These are phyloP conservation scores for Takifugu rubripes DNA, from an alignment of 2,797 vertebrate species.

Conservation along the genomic window DNA sequence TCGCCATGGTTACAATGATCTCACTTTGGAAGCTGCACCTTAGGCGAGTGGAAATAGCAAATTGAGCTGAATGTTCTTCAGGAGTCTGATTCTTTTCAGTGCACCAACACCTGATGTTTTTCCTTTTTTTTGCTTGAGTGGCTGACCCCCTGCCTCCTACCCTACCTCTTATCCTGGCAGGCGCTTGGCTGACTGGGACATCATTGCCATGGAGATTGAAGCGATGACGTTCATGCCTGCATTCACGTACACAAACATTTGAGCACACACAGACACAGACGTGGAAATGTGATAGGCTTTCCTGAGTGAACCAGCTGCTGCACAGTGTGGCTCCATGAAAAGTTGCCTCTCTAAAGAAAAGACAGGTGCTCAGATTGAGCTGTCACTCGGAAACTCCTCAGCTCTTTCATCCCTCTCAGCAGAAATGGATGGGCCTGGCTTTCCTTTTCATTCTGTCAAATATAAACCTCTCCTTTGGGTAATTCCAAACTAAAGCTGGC, in stretches of 20 bases:
- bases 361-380: constrained; percentile 39
- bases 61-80: constrained; percentile 66
- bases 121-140: constrained; percentile 30
- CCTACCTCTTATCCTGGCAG: constrained; percentile 55
- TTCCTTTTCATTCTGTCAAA: constrained; percentile 40
- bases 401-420: constrained; percentile 34
- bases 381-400: constrained; percentile 40
- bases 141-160: constrained; percentile 27
- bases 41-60: constrained; percentile 60
- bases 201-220: constrained; percentile 54
- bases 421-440: constrained; percentile 29
- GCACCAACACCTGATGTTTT: constrained; percentile 45
- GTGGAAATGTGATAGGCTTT: constrained; percentile 44
- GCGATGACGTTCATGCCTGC: constrained; percentile 24
- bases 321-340: constrained; percentile 32
- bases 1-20: constrained; percentile 51
- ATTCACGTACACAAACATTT: constrained; percentile 5
- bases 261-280: constrained; percentile 19
- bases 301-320: constrained; percentile 25
- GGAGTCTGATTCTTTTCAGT: constrained; percentile 51
- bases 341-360: constrained; percentile 27
- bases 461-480: constrained; percentile 40
- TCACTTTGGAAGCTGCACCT: constrained; percentile 38
- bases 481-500: constrained; percentile 27
- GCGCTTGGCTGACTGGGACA: constrained; percentile 58